Evolutionary conservation across 2,113 vertebrate genomes (phyloP).

Genomic region (Cranoglanis bouderius): DNA sequence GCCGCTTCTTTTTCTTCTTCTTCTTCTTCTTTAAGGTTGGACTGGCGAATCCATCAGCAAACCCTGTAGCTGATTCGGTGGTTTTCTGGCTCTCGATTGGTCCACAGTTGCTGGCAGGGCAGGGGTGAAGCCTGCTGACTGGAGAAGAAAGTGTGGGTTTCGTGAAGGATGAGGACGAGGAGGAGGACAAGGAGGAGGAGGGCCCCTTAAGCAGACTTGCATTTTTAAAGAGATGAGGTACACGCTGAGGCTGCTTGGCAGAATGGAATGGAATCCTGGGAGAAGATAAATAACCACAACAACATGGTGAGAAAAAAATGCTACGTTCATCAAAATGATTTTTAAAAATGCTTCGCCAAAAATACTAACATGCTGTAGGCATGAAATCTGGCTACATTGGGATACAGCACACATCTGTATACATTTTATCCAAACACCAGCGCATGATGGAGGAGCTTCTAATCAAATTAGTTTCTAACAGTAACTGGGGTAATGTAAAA

Average conservation of each 20-base stretch:
- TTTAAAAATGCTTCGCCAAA: neutral
- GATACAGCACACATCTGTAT: neutral
- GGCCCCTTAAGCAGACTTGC: constrained; percentile 64
- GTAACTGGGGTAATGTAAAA: neutral
- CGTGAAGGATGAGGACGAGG: constrained; percentile 51
- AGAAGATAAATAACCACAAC: neutral
- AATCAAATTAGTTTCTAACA: neutral
- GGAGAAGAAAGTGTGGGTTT: constrained; percentile 60
- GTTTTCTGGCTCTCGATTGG: constrained; percentile 56
- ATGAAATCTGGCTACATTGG: neutral
- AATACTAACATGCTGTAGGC: neutral
- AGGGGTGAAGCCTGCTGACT: constrained; percentile 63
- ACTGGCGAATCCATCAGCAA: constrained; percentile 22
- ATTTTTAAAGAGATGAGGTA: constrained; percentile 60
- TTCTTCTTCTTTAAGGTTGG: constrained; percentile 58
- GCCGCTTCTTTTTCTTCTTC: constrained; percentile 67
- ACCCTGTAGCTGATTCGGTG: constrained; percentile 36
- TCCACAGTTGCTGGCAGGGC: constrained; percentile 56
- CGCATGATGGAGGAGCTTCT: neutral
- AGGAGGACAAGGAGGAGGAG: neutral
- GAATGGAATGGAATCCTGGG: constrained; percentile 75
- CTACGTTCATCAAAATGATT: neutral
- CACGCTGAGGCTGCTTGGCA: constrained; percentile 62
- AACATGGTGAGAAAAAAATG: neutral
- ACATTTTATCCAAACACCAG: neutral